Conservation (phyloP, 1,140 invertebrate genomes). For the Apis mellifera region DNA sequence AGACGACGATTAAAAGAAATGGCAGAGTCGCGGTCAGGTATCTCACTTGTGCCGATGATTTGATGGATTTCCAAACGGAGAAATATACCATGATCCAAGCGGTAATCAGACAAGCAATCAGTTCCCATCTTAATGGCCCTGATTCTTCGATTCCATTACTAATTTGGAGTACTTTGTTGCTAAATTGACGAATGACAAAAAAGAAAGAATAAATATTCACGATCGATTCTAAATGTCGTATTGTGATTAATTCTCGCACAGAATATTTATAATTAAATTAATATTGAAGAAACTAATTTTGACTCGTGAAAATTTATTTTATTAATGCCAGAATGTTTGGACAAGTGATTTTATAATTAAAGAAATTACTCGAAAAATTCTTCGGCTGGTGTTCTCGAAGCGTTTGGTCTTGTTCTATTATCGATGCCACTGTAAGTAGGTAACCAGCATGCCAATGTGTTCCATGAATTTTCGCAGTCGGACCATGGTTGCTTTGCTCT, state of each 20-base stretch:
- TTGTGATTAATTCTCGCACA: too few species aligned
- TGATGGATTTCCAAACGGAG: constrained; percentile 95
- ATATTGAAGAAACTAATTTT: not conserved
- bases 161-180: constrained; percentile 91
- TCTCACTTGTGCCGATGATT: constrained; percentile 89
- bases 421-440: constrained; percentile 73
- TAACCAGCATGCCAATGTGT: constrained; percentile 89
- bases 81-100: constrained; percentile 96
- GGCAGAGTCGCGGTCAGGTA: constrained; percentile 94
- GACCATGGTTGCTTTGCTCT: constrained; percentile 93
- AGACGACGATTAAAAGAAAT: constrained; percentile 90
- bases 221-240: not conserved
- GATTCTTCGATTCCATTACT: constrained; percentile 90
- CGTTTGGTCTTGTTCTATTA: constrained; percentile 84
- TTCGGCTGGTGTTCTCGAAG: constrained; percentile 88
- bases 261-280: not conserved
- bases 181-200: constrained; percentile 74
- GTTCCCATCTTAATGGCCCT: constrained; percentile 91
- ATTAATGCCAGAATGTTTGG: too few species aligned
- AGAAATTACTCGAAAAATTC: constrained; percentile 91
- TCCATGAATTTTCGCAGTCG: constrained; percentile 93
- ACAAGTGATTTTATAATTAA: not conserved
- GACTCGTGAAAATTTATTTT: not conserved
- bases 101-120: constrained; percentile 91
- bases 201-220: not conserved